Evolutionary conservation across 1,140 invertebrate species (phyloP).

Genomic region (Drosophila carrolli): DNA sequence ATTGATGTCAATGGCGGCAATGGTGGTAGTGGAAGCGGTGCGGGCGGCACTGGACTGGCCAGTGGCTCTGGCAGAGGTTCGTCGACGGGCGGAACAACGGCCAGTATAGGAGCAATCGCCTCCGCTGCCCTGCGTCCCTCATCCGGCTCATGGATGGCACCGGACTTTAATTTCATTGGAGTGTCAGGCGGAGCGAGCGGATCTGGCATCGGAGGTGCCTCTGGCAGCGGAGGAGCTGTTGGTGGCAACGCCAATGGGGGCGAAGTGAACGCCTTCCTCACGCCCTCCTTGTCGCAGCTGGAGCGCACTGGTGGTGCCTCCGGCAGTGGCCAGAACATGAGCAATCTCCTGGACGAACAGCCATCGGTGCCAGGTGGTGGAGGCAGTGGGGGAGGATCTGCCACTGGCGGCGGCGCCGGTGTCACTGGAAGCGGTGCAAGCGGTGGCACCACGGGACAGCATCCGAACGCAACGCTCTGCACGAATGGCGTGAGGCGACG

Average conservation of each 20-base stretch:
- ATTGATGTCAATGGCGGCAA: constrained; percentile 65
- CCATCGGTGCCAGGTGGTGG: constrained; percentile 10
- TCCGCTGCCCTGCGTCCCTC: constrained; percentile 52
- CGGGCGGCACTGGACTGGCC: background rate
- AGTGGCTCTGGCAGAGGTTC: background rate
- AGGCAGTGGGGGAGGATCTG: background rate
- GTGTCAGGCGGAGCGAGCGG: background rate
- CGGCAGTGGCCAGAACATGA: constrained; percentile 50
- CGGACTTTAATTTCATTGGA: constrained; percentile 60
- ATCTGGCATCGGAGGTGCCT: background rate
- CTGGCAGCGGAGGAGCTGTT: background rate
- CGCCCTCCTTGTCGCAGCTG: constrained; percentile 48
- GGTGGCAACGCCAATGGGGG: constrained; percentile 18
- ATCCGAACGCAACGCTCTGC: constrained; percentile 49
- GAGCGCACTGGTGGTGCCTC: constrained; percentile 35
- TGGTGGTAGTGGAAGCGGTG: background rate
- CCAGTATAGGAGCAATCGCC: constrained; percentile 16
- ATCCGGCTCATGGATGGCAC: constrained; percentile 67
- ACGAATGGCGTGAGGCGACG: constrained; percentile 61
- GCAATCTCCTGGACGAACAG: constrained; percentile 63
- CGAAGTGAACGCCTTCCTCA: constrained; percentile 44
- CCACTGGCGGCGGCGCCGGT: background rate
- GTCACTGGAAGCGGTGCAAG: background rate
- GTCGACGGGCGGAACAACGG: constrained; percentile 6
- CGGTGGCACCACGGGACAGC: constrained; percentile 25